Conservation (phyloP, 2,888 invertebrate genomes). For the Trissolcus brochymenae region DNA sequence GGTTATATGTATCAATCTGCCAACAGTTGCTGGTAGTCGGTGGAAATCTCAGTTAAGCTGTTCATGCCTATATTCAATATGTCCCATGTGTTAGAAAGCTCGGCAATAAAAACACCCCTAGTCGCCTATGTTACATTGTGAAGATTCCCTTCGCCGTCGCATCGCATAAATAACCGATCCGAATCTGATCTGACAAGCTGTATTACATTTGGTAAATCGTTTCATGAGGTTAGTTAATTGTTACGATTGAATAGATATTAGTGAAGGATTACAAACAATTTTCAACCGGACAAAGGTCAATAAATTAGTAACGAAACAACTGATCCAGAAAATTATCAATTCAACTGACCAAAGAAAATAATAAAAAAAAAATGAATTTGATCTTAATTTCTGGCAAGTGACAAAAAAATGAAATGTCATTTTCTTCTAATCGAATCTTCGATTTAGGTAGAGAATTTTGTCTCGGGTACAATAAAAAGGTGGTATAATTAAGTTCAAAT, state of each 20-base stretch:
- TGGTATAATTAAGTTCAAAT: too few relatives aligned
- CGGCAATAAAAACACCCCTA: slow-evolving; percentile 54
- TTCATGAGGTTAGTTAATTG: slow-evolving; percentile 12
- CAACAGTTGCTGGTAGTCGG: slow-evolving; percentile 30
- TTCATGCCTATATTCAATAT: slow-evolving; percentile 60
- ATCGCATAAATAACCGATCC: neutral
- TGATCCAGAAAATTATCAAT: too few relatives aligned
- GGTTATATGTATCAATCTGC: slow-evolving; percentile 23
- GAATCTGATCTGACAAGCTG: slow-evolving; percentile 20
- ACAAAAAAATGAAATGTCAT: too few relatives aligned
- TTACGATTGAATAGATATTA: neutral
- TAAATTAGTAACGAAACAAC: too few relatives aligned
- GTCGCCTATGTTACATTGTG: slow-evolving; percentile 25
- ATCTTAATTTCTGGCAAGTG: too few relatives aligned
- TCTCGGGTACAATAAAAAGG: too few relatives aligned
- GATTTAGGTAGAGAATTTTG: too few relatives aligned
- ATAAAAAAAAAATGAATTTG: too few relatives aligned
- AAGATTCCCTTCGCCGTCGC: slow-evolving; percentile 32
- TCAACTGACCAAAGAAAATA: too few relatives aligned
- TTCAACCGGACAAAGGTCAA: neutral
- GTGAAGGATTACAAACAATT: neutral
- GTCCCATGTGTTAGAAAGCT: slow-evolving; percentile 58
- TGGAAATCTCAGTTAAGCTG: slow-evolving; percentile 53
- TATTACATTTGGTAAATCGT: slow-evolving; percentile 36
- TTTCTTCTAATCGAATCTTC: too few relatives aligned